Base-by-base conservation (phyloP, 2,888 invertebrate genomes). In the Allacma fusca region DNA sequence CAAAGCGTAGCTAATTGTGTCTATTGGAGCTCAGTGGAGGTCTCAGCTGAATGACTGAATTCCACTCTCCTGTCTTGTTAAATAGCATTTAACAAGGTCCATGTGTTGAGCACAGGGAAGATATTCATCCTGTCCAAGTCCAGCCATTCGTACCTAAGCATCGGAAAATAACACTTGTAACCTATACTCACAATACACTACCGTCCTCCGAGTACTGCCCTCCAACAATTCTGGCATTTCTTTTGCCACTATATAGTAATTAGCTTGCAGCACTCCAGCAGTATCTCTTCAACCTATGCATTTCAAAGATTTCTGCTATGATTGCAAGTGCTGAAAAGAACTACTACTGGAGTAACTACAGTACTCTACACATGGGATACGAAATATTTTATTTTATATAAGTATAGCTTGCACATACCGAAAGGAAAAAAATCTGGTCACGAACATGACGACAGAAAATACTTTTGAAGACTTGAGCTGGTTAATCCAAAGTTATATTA, bases 1-100 rank as follows among this genome's bases (percentile, higher is more conserved):
- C 75, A 75, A 77, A 77, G 79, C 75, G 75, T 71, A 75, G 77
- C 79, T 79, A 79, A 79, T 77, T 79, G 75, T 71, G 59, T 75
- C 72, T 72, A 79, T 79, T 75, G 65, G 77, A 77, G 74, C 79
- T 24, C 76, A 75, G 70, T 57, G 64, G 79, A 72, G 79, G 79
- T 77, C 75, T 68, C 21, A 62, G 44, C 65, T 71, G 50, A 65
- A 69, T 64, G 44, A 78, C 65, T 64, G 59, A 68, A 71, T 59
- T 64, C 76, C 75, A 76, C 62, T 65, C 40, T 40, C 21, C 21
- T 70, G 75, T 75, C 65, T 69, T 78, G 69, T 75, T 50, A 78
- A 78, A 75, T 34, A 67, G 59, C 59, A 65, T 40, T 77, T 72
- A 79, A 78, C 79, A 79, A 79, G 79, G 44, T 73, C 79, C 79